A percentile compares a stretch with the other conserved stretches of the same genome.
Evolutionary conservation across 2,888 invertebrate genomes (phyloP).

Genomic region (Gastrophysa polygoni): DNA sequence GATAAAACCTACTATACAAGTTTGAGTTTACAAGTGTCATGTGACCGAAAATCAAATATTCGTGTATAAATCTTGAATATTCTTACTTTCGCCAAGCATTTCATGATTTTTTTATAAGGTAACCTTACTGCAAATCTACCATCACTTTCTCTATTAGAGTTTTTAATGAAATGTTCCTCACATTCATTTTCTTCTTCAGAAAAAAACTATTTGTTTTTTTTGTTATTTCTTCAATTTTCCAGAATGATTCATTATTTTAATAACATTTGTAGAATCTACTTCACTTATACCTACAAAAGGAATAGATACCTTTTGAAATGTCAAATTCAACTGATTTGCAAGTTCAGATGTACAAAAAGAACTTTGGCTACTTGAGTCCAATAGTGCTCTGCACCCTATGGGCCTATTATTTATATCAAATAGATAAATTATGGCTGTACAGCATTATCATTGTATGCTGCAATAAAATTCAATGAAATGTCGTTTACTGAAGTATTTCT

Average conservation of each 20-base stretch:
- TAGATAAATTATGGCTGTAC: conserved; percentile 7
- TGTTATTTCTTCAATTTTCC: conserved; percentile 1
- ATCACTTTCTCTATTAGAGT: conserved; percentile 1
- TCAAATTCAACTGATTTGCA: conserved; percentile 2
- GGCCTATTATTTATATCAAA: conserved; percentile 4
- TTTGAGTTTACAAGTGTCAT: neutral
- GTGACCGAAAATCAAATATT: conserved; percentile 10
- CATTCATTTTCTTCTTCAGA: conserved; percentile 16
- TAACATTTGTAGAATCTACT: conserved; percentile 9
- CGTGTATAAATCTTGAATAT: conserved; percentile 16
- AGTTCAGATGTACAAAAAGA: conserved; percentile 7
- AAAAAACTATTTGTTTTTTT: conserved; percentile 7
- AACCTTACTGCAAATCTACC: conserved; percentile 13
- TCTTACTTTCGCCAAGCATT: conserved; percentile 3
- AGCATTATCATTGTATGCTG: neutral
- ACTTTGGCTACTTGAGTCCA: conserved; percentile 7
- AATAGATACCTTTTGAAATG: conserved; percentile 4
- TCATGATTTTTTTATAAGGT: conserved; percentile 10
- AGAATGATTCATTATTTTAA: conserved; percentile 4
- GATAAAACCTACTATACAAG: neutral
- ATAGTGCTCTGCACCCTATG: conserved; percentile 2
- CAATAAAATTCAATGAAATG: conserved; percentile 2
- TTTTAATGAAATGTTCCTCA: conserved; percentile 24
- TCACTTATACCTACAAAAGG: conserved; percentile 9
- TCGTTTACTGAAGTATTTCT: neutral